A percentile compares a stretch with the other conserved stretches of the same genome.
Evolutionary conservation across 1,140 invertebrate species (phyloP).

Genomic region (Magallana angulata): DNA sequence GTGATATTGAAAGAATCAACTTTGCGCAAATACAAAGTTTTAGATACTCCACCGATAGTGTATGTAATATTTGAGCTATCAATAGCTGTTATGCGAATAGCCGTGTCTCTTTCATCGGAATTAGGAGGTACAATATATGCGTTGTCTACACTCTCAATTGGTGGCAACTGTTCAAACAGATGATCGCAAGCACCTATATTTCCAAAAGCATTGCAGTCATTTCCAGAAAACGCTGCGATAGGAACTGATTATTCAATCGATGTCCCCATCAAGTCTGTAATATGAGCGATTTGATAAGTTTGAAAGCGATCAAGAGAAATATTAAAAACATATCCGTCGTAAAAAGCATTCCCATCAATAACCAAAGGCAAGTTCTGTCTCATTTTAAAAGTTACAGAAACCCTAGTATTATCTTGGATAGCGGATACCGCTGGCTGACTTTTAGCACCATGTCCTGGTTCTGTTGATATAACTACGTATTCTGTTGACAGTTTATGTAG

Average conservation of each 20-base stretch:
- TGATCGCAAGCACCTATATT: no score
- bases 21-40: neutral
- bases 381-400: conserved; percentile 12
- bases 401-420: neutral
- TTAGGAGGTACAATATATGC: neutral
- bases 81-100: neutral
- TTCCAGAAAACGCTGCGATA: neutral
- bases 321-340: neutral
- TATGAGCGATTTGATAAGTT: neutral
- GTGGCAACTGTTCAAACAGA: neutral
- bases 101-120: neutral
- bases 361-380: neutral
- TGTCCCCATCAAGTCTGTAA: neutral
- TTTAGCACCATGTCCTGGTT: neutral
- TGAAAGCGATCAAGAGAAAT: neutral
- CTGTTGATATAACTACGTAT: neutral
- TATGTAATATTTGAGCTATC: neutral
- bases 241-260: neutral
- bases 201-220: no score
- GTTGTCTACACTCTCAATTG: neutral
- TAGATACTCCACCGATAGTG: no score
- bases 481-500: no score
- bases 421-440: neutral
- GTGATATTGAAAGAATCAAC: neutral
- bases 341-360: neutral